Percentiles rank a stretch among this genome's conserved stretches.
Conservation (phyloP, 2,797 vertebrate species). For the Brachyrhaphis roseni region DNA sequence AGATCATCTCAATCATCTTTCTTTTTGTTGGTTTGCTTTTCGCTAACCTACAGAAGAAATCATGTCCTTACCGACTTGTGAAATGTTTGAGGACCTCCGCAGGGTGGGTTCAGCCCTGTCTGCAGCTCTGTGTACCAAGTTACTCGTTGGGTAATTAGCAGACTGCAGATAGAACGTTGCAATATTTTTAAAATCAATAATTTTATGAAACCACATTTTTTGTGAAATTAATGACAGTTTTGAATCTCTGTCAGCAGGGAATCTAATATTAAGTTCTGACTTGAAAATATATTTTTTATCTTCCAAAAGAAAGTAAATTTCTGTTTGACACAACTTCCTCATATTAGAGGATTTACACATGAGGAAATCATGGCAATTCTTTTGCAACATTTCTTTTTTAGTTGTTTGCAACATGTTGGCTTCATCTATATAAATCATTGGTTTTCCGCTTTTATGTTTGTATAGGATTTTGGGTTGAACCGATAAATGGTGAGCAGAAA, state of each 20-base stretch:
- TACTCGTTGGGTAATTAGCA: constrained; percentile 11
- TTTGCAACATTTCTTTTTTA: not conserved
- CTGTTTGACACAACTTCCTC: not conserved
- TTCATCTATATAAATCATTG: too few relatives aligned
- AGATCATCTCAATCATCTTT: not conserved
- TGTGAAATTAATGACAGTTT: not conserved
- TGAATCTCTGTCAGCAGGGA: not conserved
- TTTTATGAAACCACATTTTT: not conserved
- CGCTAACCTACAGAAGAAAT: not conserved
- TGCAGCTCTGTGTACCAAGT: not conserved
- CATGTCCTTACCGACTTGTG: constrained; percentile 44
- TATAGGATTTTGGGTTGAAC: not conserved
- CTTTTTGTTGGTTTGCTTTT: not conserved
- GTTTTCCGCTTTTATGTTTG: too few relatives aligned
- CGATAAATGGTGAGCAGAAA: not conserved
- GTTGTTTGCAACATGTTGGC: too few relatives aligned
- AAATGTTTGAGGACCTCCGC: not conserved
- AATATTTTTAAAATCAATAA: not conserved
- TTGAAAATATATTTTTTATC: not conserved
- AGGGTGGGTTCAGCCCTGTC: not conserved
- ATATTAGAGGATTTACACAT: not conserved
- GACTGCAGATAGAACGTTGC: not conserved
- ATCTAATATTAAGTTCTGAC: not conserved
- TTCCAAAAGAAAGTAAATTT: not conserved
- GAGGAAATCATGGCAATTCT: too few relatives aligned